These are phyloP conservation scores for Mesochorus sp. DNA, from an alignment of 2,888 invertebrate genomes.

Conservation along the genomic window DNA sequence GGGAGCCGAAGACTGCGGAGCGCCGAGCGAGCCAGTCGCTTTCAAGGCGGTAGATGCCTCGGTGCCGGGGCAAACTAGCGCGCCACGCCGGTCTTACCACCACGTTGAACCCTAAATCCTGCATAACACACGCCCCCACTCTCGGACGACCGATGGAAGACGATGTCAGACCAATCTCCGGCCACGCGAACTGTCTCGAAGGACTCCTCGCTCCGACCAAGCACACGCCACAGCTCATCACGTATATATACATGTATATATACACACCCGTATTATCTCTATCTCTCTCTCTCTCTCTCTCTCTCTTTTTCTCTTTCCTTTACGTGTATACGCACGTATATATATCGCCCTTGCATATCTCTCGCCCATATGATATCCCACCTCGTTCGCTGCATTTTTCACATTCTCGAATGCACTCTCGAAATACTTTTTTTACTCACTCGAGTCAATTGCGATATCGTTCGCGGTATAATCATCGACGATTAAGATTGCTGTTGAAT, in stretches of 20 bases:
- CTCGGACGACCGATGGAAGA: constrained; percentile 59
- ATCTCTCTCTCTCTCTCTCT: constrained; percentile 39
- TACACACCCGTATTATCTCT: background rate
- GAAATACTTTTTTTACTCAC: background rate
- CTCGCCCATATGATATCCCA: constrained; percentile 34
- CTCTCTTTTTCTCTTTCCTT: constrained; percentile 3
- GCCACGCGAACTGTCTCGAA: constrained; percentile 61
- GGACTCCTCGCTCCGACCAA: constrained; percentile 40
- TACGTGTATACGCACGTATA: background rate
- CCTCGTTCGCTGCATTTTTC: constrained; percentile 1
- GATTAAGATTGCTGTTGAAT: background rate
- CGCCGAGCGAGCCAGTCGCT: constrained; percentile 56
- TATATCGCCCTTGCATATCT: background rate
- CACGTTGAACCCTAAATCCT: constrained; percentile 73
- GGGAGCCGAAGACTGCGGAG: constrained; percentile 69
- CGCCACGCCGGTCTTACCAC: constrained; percentile 55
- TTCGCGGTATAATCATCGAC: no score
- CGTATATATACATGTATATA: no score
- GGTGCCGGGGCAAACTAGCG: constrained; percentile 50
- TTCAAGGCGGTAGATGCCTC: constrained; percentile 46
- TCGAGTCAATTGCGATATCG: background rate
- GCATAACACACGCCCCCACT: constrained; percentile 71
- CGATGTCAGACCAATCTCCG: constrained; percentile 62
- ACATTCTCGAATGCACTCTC: background rate
- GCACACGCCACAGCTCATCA: constrained; percentile 46